A percentile compares a stretch with the other conserved stretches of the same genome.
Evolutionary conservation across 2,888 invertebrate genomes (phyloP).

Genomic region (Hydropsyche betteni): DNA sequence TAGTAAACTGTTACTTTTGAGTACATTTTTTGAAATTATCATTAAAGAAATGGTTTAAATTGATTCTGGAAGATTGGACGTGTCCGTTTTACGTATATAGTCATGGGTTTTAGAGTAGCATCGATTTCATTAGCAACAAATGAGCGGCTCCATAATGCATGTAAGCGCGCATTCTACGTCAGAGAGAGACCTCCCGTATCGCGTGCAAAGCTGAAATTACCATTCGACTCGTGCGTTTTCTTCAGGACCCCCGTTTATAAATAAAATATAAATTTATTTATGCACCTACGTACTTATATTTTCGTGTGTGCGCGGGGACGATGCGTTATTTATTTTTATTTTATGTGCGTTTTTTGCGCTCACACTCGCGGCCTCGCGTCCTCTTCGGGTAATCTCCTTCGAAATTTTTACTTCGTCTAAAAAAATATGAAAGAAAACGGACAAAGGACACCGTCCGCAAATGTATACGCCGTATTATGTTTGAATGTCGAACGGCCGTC

Average conservation of each 20-base stretch:
- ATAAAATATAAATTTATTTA: too few species aligned
- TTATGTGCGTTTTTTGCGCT: conserved; percentile 9
- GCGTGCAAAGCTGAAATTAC: conserved; percentile 28
- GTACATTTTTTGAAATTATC: too few species aligned
- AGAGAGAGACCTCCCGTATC: conserved; percentile 24
- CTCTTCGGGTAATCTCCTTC: not conserved
- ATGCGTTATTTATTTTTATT: conserved; percentile 25
- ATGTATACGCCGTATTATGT: conserved; percentile 21
- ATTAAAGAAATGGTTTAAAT: too few species aligned
- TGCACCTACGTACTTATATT: too few species aligned
- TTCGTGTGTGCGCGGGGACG: not conserved
- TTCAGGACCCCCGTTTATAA: not conserved
- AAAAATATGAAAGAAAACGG: conserved; percentile 15
- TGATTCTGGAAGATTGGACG: too few species aligned
- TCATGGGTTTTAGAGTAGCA: conserved; percentile 2
- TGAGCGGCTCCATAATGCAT: conserved; percentile 20
- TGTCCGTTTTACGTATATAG: too few species aligned
- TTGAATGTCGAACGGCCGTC: conserved; percentile 27
- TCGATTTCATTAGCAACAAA: conserved; percentile 26
- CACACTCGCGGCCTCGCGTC: not conserved
- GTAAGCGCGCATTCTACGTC: not conserved
- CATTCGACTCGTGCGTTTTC: conserved; percentile 20
- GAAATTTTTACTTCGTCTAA: conserved; percentile 11
- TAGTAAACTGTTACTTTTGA: too few species aligned
- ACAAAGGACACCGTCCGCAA: conserved; percentile 5